phyloP scores from a whole-genome alignment of 2,888 invertebrate species.

The Agrenia bidenticulata region DNA sequence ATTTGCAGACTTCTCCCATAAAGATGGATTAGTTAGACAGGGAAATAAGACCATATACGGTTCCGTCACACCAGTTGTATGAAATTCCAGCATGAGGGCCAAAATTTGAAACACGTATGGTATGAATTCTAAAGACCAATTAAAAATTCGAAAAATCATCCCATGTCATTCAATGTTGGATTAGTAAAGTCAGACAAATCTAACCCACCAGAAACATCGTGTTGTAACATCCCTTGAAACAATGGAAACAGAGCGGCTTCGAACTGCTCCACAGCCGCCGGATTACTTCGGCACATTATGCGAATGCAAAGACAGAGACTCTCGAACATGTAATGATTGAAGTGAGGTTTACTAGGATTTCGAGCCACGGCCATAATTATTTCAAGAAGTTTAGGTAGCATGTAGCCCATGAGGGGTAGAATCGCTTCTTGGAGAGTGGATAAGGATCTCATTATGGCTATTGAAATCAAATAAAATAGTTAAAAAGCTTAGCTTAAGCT shows the following conservation, averaged over 20 bases:
- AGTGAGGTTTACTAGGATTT: slow-evolving; percentile 95
- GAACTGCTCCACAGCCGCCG: slow-evolving; percentile 78
- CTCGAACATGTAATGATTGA: slow-evolving; percentile 98
- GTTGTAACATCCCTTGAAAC: slow-evolving; percentile 89
- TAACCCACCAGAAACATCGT: slow-evolving; percentile 79
- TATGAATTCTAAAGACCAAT: slow-evolving; percentile 75
- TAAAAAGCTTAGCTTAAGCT: neutral
- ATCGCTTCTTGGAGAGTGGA: slow-evolving; percentile 76
- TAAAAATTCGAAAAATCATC: neutral
- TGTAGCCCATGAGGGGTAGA: slow-evolving; percentile 75
- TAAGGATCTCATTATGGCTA: slow-evolving; percentile 88
- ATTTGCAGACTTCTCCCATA: slow-evolving; percentile 94
- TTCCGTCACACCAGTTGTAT: slow-evolving; percentile 66
- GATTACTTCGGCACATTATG: slow-evolving; percentile 80
- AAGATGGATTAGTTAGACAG: slow-evolving; percentile 79
- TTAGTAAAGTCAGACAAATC: slow-evolving; percentile 1
- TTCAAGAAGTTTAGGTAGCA: slow-evolving; percentile 79
- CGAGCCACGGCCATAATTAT: slow-evolving; percentile 80
- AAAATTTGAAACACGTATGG: slow-evolving; percentile 98
- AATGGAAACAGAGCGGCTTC: slow-evolving; percentile 91
- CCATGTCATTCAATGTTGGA: no score
- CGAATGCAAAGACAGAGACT: slow-evolving; percentile 85
- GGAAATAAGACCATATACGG: slow-evolving; percentile 88
- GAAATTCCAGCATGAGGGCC: slow-evolving; percentile 81
- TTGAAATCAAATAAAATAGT: no score